Evolutionary conservation across 2,113 vertebrate species (phyloP).

Genomic region (Sorex fumeus): DNA sequence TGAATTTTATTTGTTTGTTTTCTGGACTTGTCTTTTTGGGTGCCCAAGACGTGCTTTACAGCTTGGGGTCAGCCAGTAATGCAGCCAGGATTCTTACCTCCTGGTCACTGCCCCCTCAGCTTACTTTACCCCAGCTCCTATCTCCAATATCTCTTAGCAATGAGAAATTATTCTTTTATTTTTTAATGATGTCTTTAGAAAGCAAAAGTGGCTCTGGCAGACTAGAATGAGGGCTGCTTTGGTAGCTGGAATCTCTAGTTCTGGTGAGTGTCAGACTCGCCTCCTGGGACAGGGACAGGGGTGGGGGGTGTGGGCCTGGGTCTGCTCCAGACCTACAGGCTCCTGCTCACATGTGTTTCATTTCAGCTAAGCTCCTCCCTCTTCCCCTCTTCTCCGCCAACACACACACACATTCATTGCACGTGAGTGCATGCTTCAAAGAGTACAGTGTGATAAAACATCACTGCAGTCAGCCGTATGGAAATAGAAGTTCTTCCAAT

Average conservation of each 20-base stretch:
- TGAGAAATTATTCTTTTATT: background rate
- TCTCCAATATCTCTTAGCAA: constrained; percentile 30
- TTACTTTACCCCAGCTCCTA: background rate
- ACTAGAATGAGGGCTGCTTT: background rate
- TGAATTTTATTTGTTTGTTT: background rate
- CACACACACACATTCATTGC: background rate
- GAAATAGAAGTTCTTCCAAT: background rate
- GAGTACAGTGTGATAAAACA: background rate
- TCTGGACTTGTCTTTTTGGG: background rate
- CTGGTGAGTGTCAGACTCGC: background rate
- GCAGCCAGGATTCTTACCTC: background rate
- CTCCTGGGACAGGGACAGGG: background rate
- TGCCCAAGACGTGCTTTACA: background rate
- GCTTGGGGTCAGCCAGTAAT: too few species aligned
- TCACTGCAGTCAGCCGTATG: background rate
- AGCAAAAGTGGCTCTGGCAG: background rate
- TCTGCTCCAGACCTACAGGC: constrained; percentile 16
- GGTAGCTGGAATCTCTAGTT: background rate
- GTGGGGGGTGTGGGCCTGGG: background rate
- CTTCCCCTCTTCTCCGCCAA: background rate
- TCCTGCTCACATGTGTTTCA: constrained; percentile 56
- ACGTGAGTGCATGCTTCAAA: constrained; percentile 20
- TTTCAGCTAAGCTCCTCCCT: background rate
- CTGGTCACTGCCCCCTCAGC: background rate
- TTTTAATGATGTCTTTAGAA: background rate